A percentile compares a stretch with the other conserved stretches of the same genome.
Evolutionary conservation across 2,797 vertebrate genomes (phyloP).

Genomic region (Parauchenoglanis ngamensis): DNA sequence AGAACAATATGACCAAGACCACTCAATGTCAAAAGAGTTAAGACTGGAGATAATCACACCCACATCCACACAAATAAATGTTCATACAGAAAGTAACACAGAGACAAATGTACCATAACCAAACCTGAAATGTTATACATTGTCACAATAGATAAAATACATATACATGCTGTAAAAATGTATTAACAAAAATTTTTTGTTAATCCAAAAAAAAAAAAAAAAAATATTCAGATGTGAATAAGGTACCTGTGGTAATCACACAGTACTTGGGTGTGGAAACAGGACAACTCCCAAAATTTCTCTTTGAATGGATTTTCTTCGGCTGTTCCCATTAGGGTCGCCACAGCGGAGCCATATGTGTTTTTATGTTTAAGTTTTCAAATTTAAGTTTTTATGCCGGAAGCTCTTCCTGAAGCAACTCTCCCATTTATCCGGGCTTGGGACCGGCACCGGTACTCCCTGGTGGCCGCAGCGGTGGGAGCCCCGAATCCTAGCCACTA

Average conservation of each 20-base stretch:
- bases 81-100: neutral
- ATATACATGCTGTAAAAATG: neutral
- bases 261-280: neutral
- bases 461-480: no score
- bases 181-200: neutral
- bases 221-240: neutral
- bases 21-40: neutral
- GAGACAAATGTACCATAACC: neutral
- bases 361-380: no score
- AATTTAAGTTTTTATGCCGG: no score
- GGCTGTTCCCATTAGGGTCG: no score
- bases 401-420: no score
- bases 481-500: no score
- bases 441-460: no score
- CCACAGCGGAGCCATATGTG: no score
- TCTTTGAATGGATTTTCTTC: no score
- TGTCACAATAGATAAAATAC: neutral
- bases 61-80: neutral
- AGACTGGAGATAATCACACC: neutral
- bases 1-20: neutral
- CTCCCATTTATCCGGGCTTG: no score
- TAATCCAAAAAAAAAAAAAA: no score
- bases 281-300: neutral
- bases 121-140: neutral
- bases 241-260: neutral